Evolutionary conservation across 2,888 invertebrate species (phyloP), one percentile per base, ranked within the genome.

Genomic region (Bembecia ichneumoniformis): DNA sequence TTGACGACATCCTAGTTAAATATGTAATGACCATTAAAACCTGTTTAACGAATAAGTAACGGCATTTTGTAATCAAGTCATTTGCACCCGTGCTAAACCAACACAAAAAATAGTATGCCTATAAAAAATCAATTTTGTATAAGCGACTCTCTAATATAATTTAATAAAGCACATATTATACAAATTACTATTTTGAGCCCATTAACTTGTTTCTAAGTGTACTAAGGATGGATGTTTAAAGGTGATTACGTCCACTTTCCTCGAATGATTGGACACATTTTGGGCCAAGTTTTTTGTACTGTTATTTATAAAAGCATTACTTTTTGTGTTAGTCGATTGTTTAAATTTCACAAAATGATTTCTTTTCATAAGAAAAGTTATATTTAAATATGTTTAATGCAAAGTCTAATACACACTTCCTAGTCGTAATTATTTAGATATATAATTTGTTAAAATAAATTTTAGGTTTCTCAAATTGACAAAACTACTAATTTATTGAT

Each of bases 231-330:
- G 65, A 57, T 66, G 76, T 79, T 40, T 77, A 74, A 73, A 72
- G 28, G 66, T 74, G 64, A 78, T 84, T 81, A 79, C 68, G 63
- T 64, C 76, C 81, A 82, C 75, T 83, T 78, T 77, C 56, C 67
- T 55, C 48, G 64, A 59, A 70, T 82, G 77, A 82, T 82, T 81
- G 82, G 77, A 75, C 81, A 77, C 72, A 77, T 77, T 79, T 76
- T 68, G 56, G 64, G 69, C 59, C 71, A 62, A 76, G 74, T 72
- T 77, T 76, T 59, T 72, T 63, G 58, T 68, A 67, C 66, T 71
- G 75, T 77, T 81, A 81, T 82, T 82, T 73, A 70, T 80, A 74
- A 74, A 71, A 74, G 71, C 63, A 57, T 61, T 74, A 69, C 75
- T 73, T 74, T 76, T 71, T 68, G 60, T 65, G 58, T 60, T 53